Conservation (phyloP, 2,113 vertebrate genomes). For the Paratilapia polleni region DNA sequence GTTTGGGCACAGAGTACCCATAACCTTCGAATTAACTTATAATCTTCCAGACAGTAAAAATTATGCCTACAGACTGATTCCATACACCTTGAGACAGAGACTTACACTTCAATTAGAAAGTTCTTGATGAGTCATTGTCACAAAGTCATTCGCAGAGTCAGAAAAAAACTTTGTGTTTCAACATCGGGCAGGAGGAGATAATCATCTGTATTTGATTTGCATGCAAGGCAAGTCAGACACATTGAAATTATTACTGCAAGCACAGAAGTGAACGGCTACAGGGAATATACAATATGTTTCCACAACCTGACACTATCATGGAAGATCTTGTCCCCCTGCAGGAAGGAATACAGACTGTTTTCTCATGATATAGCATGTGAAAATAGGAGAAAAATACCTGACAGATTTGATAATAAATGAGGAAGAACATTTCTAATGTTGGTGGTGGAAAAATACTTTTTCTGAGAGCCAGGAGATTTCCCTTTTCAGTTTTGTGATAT, state of each 20-base stretch:
- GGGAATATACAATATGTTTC: conserved; percentile 14
- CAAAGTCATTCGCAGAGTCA: conserved; percentile 31
- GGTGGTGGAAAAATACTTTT: neutral
- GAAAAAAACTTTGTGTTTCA: conserved; percentile 44
- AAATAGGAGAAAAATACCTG: neutral
- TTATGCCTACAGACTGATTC: conserved; percentile 30
- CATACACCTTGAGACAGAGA: conserved; percentile 36
- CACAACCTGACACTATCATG: conserved; percentile 14
- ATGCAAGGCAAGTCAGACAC: conserved; percentile 11
- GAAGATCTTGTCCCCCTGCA: neutral
- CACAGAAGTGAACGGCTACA: conserved; percentile 23
- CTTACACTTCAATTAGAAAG: conserved; percentile 42
- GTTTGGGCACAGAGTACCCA: conserved; percentile 25
- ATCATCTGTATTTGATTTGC: conserved; percentile 41
- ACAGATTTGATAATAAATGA: conserved; percentile 26
- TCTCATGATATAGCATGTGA: conserved; percentile 6
- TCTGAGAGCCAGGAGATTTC: conserved; percentile 9
- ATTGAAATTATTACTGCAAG: neutral
- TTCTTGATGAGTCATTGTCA: conserved; percentile 52
- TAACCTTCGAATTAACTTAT: conserved; percentile 45
- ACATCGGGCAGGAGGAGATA: conserved; percentile 23
- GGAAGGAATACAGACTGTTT: conserved; percentile 14
- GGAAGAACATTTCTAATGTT: neutral
- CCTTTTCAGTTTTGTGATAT: conserved; percentile 20
- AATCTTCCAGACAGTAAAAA: conserved; percentile 39